A percentile compares a stretch with the other conserved stretches of the same genome.
phyloP scores from a whole-genome alignment of 2,113 vertebrate species.

The Chauna torquata region DNA sequence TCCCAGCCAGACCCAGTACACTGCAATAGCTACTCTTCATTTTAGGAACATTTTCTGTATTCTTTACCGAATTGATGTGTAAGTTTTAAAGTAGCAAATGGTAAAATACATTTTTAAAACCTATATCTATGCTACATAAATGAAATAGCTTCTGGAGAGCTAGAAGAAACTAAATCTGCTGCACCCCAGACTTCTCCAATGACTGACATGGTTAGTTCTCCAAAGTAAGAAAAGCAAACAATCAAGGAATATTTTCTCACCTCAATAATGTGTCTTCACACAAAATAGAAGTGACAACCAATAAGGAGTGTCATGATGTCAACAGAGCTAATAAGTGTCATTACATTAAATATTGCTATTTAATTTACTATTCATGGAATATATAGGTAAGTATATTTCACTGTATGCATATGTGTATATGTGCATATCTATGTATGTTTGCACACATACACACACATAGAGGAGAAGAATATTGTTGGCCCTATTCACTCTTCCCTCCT shows the following conservation, averaged over 20 bases:
- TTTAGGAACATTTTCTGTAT: neutral
- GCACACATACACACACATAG: neutral
- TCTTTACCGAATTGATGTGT: neutral
- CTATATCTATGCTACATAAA: neutral
- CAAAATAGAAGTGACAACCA: neutral
- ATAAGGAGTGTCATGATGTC: neutral
- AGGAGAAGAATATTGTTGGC: neutral
- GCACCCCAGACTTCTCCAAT: neutral
- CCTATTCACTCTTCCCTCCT: neutral
- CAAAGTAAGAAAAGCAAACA: neutral
- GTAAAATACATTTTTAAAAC: neutral
- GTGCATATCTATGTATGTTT: accelerated
- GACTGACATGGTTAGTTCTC: neutral
- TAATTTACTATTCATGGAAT: neutral
- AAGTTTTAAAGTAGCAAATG: neutral
- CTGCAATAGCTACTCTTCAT: neutral
- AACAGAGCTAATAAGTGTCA: neutral
- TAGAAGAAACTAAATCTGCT: neutral
- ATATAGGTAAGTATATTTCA: neutral
- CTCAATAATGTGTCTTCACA: neutral
- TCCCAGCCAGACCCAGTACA: too few relatives aligned
- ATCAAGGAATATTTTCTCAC: neutral
- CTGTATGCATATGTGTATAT: neutral
- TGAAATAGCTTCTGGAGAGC: neutral
- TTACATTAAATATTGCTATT: neutral